phyloP scores from a whole-genome alignment of 1,140 invertebrate genomes.

The Drosophila sturtevanti region DNA sequence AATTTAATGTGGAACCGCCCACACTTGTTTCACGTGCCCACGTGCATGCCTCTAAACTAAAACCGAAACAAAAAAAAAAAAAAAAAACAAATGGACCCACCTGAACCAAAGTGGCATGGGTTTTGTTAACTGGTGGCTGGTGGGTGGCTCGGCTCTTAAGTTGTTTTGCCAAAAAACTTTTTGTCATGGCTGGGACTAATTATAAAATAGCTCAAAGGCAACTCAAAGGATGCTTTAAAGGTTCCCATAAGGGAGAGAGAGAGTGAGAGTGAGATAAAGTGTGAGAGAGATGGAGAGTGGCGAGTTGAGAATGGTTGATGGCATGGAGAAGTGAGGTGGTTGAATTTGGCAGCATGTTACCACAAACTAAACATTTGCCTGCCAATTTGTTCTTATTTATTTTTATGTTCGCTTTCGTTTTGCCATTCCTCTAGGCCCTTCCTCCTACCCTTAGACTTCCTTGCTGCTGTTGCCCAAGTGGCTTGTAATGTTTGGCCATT shows the following conservation, averaged over 20 bases:
- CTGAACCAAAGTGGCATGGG: conserved; percentile 1
- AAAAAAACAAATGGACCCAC: conserved; percentile 57
- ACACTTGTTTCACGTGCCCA: conserved; percentile 47
- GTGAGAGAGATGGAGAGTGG: not conserved
- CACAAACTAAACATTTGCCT: conserved; percentile 78
- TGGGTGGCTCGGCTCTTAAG: conserved; percentile 55
- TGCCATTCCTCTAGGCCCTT: conserved; percentile 1
- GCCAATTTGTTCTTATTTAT: conserved; percentile 81
- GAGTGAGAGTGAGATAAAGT: not conserved
- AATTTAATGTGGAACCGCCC: conserved; percentile 59
- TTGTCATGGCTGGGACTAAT: conserved; percentile 80
- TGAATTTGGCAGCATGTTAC: conserved; percentile 47
- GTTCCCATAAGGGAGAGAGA: conserved; percentile 12
- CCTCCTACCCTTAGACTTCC: too few relatives aligned
- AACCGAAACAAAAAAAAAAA: not conserved
- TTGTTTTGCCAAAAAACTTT: conserved; percentile 76
- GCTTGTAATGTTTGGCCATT: conserved; percentile 78
- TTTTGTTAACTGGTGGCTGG: too few relatives aligned
- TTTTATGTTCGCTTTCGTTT: conserved; percentile 69
- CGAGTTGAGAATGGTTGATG: conserved; percentile 17
- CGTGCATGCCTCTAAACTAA: too few relatives aligned
- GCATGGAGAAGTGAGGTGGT: not conserved
- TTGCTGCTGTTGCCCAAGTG: conserved; percentile 34
- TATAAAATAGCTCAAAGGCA: conserved; percentile 81
- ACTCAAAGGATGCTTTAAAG: conserved; percentile 66